Evolutionary conservation across 2,797 vertebrate genomes (phyloP).

Genomic region (Tangara arthus): DNA sequence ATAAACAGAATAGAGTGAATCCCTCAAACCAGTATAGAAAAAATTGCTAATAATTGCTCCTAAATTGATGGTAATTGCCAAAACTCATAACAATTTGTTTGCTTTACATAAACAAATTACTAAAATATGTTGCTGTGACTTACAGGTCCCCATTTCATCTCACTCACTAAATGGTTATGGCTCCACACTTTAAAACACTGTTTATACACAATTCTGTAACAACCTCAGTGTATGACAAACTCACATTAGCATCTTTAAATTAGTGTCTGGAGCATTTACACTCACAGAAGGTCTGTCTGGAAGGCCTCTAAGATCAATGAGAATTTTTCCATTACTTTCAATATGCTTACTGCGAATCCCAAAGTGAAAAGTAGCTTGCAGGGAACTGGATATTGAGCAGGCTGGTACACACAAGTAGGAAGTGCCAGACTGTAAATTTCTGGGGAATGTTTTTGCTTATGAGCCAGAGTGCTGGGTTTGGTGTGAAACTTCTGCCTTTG

Average conservation of each 20-base stretch:
- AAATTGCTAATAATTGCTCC: conserved; percentile 4
- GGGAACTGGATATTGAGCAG: conserved; percentile 5
- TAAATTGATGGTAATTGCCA: conserved; percentile 26
- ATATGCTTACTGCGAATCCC: conserved; percentile 34
- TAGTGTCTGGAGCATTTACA: conserved; percentile 22
- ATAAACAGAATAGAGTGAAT: background rate
- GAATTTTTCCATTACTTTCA: conserved; percentile 21
- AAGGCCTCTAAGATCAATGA: background rate
- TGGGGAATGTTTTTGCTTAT: conserved; percentile 16
- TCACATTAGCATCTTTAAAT: background rate
- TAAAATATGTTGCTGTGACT: conserved; percentile 57
- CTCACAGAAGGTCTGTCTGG: conserved; percentile 45
- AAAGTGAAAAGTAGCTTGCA: background rate
- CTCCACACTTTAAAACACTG: conserved; percentile 25
- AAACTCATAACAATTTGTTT: conserved; percentile 23
- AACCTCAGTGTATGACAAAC: background rate
- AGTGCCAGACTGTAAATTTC: conserved; percentile 49
- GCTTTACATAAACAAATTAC: conserved; percentile 34
- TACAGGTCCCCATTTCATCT: conserved; percentile 27
- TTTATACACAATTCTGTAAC: conserved; percentile 17
- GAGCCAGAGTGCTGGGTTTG: conserved; percentile 26
- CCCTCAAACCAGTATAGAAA: background rate
- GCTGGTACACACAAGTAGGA: conserved; percentile 17
- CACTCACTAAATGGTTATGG: background rate
- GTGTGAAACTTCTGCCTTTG: conserved; percentile 20